These are phyloP conservation scores for Poeciliopsis retropinna DNA, from an alignment of 2,113 vertebrate genomes.

Conservation along the genomic window DNA sequence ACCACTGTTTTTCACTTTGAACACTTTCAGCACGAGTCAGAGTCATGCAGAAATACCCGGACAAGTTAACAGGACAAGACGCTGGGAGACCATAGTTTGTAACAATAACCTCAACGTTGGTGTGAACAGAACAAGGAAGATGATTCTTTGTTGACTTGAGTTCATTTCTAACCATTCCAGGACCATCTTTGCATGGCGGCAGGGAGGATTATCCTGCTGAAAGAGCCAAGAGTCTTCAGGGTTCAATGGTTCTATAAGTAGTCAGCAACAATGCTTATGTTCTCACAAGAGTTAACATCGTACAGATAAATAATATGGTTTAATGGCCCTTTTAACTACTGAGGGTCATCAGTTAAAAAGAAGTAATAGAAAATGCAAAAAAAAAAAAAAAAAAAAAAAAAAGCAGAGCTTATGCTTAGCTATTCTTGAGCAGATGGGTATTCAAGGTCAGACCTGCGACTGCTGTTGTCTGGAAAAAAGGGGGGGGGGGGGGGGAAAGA, in stretches of 20 bases:
- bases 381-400: background rate
- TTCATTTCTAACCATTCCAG: background rate
- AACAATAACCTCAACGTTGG: too few species aligned
- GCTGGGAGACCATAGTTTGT: too few species aligned
- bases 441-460: conserved; percentile 50
- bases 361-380: conserved; percentile 9
- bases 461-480: conserved; percentile 47
- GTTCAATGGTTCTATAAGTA: background rate
- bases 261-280: background rate
- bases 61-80: too few species aligned
- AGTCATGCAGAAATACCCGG: too few species aligned
- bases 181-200: background rate
- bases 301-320: too few species aligned
- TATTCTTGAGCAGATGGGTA: conserved; percentile 22
- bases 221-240: background rate
- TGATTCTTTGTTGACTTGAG: background rate
- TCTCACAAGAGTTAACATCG: too few species aligned
- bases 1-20: too few species aligned
- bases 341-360: background rate
- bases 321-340: too few species aligned
- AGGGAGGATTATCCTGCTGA: background rate
- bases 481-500: conserved; percentile 13
- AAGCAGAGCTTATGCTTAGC: background rate
- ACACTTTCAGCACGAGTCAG: too few species aligned
- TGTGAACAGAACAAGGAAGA: too few species aligned